Evolutionary conservation across 2,113 vertebrate species (phyloP).

Genomic region (Hypanus sabinus): DNA sequence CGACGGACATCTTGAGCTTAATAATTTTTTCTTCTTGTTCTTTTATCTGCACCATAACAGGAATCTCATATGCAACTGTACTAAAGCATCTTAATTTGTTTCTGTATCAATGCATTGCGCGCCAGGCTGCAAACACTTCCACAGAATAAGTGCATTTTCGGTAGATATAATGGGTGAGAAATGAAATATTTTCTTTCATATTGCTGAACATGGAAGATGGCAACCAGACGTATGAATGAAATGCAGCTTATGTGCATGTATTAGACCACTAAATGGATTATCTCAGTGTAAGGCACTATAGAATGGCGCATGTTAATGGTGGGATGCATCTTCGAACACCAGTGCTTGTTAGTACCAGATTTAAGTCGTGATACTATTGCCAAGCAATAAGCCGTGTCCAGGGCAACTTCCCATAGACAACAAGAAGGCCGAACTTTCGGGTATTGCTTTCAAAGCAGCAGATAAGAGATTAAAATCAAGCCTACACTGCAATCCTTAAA

Average conservation of each 20-base stretch:
- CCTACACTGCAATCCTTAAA: background rate
- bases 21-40: slow-evolving; percentile 42
- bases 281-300: background rate
- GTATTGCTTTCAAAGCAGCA: background rate
- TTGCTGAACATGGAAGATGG: background rate
- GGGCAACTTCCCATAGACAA: background rate
- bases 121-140: background rate
- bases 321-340: background rate
- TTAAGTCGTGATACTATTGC: background rate
- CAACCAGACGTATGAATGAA: background rate
- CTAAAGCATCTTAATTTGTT: background rate
- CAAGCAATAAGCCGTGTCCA: background rate
- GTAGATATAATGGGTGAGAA: background rate
- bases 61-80: background rate
- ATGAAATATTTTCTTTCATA: background rate
- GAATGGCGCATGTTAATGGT: background rate
- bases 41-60: slow-evolving; percentile 41
- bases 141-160: background rate
- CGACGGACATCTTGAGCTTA: slow-evolving; percentile 37
- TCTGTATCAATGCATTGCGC: background rate
- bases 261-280: background rate
- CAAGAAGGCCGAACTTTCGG: background rate
- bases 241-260: background rate
- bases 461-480: background rate
- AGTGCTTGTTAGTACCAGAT: background rate